Evolutionary conservation across 92 coral and sea anemone genomes (phyloP).

Genomic region (Siderastrea siderea): DNA sequence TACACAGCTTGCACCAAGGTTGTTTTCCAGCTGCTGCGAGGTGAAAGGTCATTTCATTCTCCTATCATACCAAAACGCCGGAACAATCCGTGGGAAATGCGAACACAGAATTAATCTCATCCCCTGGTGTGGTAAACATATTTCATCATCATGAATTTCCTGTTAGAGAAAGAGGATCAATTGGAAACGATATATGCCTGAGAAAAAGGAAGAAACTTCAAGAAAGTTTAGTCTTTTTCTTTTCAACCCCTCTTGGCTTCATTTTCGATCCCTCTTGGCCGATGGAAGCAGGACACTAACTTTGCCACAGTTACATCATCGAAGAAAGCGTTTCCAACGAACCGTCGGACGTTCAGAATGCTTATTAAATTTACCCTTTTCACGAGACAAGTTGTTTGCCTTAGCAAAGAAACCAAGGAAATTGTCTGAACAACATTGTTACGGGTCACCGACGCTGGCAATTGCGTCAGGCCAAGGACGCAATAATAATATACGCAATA

Average conservation of each 20-base stretch:
- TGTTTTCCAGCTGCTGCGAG: conserved; percentile 32
- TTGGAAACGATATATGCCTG: conserved; percentile 10
- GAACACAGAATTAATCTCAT: conserved; percentile 10
- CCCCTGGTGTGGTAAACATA: conserved; percentile 30
- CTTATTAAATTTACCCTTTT: background rate
- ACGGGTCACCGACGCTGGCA: conserved; percentile 20
- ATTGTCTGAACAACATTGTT: background rate
- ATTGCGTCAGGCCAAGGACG: conserved; percentile 1
- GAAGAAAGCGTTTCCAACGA: too few species aligned
- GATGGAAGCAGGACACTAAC: too few species aligned
- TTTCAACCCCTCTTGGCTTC: background rate
- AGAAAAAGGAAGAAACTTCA: conserved; percentile 20
- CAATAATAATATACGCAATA: background rate
- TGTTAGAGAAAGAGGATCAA: conserved; percentile 26
- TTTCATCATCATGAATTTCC: conserved; percentile 15
- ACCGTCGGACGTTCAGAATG: too few species aligned
- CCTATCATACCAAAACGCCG: conserved; percentile 18
- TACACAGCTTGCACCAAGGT: background rate
- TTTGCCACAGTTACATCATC: too few species aligned
- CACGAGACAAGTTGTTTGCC: background rate
- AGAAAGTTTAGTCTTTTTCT: background rate
- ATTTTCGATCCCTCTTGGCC: too few species aligned
- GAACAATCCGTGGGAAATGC: conserved; percentile 34
- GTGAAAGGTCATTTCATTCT: conserved; percentile 42
- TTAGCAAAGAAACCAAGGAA: background rate